Conservation (phyloP, 2,797 vertebrate species). For the Anguilla obscura region DNA sequence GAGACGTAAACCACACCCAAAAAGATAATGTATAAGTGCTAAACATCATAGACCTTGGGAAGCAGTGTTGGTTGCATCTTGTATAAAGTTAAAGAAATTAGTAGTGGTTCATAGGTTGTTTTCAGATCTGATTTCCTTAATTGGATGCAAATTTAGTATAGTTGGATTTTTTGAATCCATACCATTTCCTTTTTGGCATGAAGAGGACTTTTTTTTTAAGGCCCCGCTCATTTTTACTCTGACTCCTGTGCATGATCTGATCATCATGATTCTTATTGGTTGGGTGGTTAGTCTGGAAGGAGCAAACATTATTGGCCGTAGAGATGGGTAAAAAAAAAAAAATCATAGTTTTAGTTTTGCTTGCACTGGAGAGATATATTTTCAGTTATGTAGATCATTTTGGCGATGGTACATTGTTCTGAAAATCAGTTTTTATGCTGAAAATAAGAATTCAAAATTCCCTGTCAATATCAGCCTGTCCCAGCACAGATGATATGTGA, state of each 20-base stretch:
- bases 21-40: not conserved
- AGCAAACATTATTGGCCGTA: not conserved
- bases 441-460: not conserved
- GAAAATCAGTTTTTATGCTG: not conserved
- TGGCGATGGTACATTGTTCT: not conserved
- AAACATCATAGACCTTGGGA: not conserved
- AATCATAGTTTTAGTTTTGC: not conserved
- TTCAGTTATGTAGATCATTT: not conserved
- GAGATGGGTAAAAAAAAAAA: not conserved
- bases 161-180: too few species aligned
- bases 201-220: too few species aligned
- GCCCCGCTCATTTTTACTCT: too few species aligned
- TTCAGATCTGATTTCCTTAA: not conserved
- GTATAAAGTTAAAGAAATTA: not conserved
- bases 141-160: not conserved
- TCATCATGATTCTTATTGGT: too few species aligned
- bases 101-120: not conserved
- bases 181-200: too few species aligned
- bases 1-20: not conserved
- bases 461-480: not conserved
- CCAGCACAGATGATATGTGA: not conserved
- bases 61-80: not conserved
- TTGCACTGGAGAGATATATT: not conserved
- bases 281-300: not conserved
- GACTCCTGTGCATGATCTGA: too few species aligned